Evolutionary conservation across 2,113 vertebrate genomes (phyloP).

Genomic region (Sterrhoptilus dennistouni): DNA sequence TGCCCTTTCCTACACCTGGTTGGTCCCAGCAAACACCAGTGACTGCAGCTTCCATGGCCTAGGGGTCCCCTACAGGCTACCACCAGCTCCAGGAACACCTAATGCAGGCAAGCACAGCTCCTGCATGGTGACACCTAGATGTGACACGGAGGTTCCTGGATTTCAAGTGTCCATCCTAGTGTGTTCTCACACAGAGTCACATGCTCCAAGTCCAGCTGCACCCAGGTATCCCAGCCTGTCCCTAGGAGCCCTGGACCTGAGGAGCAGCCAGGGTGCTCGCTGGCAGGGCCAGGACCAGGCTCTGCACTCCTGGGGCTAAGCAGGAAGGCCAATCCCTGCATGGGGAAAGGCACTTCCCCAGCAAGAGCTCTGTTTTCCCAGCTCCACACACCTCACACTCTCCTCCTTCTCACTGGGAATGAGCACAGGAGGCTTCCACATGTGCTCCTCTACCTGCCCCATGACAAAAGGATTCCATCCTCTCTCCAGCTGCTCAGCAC

Average conservation of each 20-base stretch:
- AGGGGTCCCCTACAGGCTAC: neutral
- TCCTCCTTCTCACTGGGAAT: neutral
- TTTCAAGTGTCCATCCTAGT: neutral
- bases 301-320: accelerated
- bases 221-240: neutral
- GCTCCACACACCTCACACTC: neutral
- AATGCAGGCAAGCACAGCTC: neutral
- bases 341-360: neutral
- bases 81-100: neutral
- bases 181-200: neutral
- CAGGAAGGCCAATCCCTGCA: accelerated
- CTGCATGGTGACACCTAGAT: neutral
- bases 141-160: neutral
- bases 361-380: neutral
- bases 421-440: neutral
- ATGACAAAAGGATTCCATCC: neutral
- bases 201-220: neutral
- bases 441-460: neutral
- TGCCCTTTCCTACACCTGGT: neutral
- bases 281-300: neutral
- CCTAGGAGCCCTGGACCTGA: neutral
- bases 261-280: neutral
- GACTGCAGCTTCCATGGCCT: neutral
- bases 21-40: neutral
- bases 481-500: neutral